These are phyloP conservation scores for Cyanocitta stelleri DNA, from an alignment of 2,113 vertebrate genomes.

Conservation along the genomic window DNA sequence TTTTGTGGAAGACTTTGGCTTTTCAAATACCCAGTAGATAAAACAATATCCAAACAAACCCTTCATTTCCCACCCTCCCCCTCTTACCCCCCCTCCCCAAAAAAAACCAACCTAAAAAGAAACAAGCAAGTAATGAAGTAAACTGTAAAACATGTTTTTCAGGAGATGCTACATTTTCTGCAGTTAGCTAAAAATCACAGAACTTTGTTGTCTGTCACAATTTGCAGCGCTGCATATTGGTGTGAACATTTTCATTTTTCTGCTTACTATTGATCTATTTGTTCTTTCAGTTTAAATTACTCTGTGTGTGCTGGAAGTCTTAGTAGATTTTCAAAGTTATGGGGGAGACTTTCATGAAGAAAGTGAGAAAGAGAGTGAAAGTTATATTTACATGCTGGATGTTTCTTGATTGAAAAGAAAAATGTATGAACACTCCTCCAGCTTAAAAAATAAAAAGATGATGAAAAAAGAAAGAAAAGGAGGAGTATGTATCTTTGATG, in stretches of 20 bases:
- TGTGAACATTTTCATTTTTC: neutral
- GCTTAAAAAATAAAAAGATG: neutral
- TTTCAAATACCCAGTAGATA: neutral
- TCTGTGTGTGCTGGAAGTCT: neutral
- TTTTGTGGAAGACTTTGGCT: neutral
- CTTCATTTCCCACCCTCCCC: neutral
- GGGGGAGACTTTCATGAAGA: neutral
- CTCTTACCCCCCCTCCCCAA: accelerated
- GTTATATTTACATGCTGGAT: neutral
- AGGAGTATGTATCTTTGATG: neutral
- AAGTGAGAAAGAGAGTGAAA: neutral
- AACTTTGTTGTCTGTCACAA: neutral
- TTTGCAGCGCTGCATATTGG: neutral
- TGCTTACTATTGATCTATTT: neutral
- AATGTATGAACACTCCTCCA: neutral
- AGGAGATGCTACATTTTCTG: neutral
- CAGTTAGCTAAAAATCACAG: neutral
- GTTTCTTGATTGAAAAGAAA: neutral
- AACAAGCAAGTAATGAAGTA: neutral
- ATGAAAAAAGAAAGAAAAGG: neutral
- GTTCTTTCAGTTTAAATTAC: neutral
- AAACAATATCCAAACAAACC: neutral
- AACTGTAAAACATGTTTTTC: neutral
- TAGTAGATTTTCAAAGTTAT: neutral
- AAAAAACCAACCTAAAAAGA: neutral